Evolutionary conservation across 2,888 invertebrate species (phyloP).

Genomic region (Lagria hirta): DNA sequence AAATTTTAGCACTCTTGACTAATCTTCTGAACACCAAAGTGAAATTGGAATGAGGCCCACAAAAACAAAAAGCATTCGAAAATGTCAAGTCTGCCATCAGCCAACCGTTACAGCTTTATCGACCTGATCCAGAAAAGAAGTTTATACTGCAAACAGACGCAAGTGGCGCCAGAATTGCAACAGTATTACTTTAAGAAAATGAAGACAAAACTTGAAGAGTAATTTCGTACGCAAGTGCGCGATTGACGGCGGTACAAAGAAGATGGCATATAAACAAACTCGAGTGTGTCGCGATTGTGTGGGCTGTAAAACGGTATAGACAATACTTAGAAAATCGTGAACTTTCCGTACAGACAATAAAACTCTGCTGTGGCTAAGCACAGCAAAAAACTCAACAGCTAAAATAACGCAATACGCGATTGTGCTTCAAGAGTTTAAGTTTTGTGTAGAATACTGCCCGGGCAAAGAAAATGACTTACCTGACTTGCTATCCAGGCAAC

Average conservation of each 20-base stretch:
- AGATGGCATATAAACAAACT: constrained; percentile 20
- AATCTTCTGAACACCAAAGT: constrained; percentile 19
- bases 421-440: too few species aligned
- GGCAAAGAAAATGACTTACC: too few species aligned
- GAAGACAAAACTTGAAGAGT: constrained; percentile 12
- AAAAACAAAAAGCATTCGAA: constrained; percentile 15
- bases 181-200: constrained; percentile 33
- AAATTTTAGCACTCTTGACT: constrained; percentile 29
- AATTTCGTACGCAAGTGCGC: constrained; percentile 28
- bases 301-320: too few species aligned
- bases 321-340: too few species aligned
- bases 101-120: constrained; percentile 23
- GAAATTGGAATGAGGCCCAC: constrained; percentile 21
- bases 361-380: too few species aligned
- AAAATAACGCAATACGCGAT: too few species aligned
- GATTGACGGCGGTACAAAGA: constrained; percentile 9
- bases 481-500: too few species aligned
- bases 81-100: constrained; percentile 13
- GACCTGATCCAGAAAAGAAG: constrained; percentile 22
- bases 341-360: too few species aligned
- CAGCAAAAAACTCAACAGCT: too few species aligned
- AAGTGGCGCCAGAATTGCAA: constrained; percentile 26
- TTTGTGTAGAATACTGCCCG: too few species aligned
- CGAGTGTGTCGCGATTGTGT: too few species aligned
- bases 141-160: constrained; percentile 32